Base-by-base conservation (phyloP, 1,140 invertebrate genomes). In the Lucilia sericata region DNA sequence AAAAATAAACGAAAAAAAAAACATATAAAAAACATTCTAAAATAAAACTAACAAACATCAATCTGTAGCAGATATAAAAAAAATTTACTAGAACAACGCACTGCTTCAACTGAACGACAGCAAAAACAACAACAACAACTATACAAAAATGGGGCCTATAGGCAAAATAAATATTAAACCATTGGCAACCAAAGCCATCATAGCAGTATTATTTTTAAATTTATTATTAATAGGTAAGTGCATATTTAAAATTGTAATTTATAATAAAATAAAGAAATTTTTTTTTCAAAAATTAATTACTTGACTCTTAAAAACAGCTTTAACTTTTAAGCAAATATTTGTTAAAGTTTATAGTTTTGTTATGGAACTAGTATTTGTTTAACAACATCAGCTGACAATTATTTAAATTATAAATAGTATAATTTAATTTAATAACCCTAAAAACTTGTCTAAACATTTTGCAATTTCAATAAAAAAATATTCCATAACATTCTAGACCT, bases 141-240 rank as follows among this genome's bases (percentile, higher is more conserved):
- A 30, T 30, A 30, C 5, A 49, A 80, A 21, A 19, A 80, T 80
- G 76, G 76, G 76, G 76, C 76, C 76, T 49, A 80, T 80, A 80
- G 76, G 42, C 76, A 80, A 80, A 51, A 19, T 49, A 21, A 2
- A 80, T 49, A 19, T 80, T 49, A 80, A 80, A 19, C 76, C 42
- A 51, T 13, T 80, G 42, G 76, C 76, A 2, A 51, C 42, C 17
- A 30, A 30, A 30, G 19, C 42, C 42, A 51, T 80, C 13, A 42
- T 42, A 51, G 76, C 47, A 19, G n/a, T 80, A 21, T 49, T 80
- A 49, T 80, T 49, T 30, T 49, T 80, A 51, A 80, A 80, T 80
- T 21, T 80, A 21, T 19, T 80, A 47, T 47, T 80, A 80, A 80
- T 80, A 80, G 76, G 76, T 80, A 80, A 80, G 76, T 70, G 2